Evolutionary conservation across 2,888 invertebrate species (phyloP), one percentile per base, ranked within the genome.

Genomic region (Invenusta paracnida): DNA sequence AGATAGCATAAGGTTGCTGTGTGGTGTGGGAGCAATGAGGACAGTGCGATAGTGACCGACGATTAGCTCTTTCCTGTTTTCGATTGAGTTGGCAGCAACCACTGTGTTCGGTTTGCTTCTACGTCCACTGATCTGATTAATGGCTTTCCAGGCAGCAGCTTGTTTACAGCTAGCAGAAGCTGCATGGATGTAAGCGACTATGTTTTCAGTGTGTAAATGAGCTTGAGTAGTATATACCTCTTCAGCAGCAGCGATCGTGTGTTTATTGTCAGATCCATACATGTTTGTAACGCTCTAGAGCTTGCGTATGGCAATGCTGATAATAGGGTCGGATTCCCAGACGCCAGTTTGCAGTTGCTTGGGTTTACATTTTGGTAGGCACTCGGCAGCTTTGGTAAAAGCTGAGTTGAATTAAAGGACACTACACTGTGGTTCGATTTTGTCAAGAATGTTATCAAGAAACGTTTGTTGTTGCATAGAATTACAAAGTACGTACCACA

Each of bases 61-160:
- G 23, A 83, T 31, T 73, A 73, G 73, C 73, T 73, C 73, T 73
- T 73, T 73, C 73, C 73, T 73, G 11, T 73, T 5, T 73, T 73
- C 23, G 73, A 73, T 23, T 13, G 11, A 73, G 27, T 73, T 73
- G 73, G 73, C 25, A 73, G 73, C 73, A 23, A 73, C 73, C 17
- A 73, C 73, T 13, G 73, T 73, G 23, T n/a, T 83, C n/a, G 83
- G 83, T 30, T 66, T 5, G 25, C 48, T 31, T 66, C 11, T 83
- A 11, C 30, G 48, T 2, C 83, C 83, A 0, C 30, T 83, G 27
- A 83, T 29, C 17, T 83, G 83, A 30, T 83, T 83, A 30, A 83
- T 30, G 29, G 83, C 83, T 30, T 30, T 31, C 83, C 83, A 83
- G 1, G 73, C 73, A 73, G 73, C 73, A 73, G 73, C 27, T 5